phyloP scores from a whole-genome alignment of 2,113 vertebrate genomes.

The Monopterus albus region DNA sequence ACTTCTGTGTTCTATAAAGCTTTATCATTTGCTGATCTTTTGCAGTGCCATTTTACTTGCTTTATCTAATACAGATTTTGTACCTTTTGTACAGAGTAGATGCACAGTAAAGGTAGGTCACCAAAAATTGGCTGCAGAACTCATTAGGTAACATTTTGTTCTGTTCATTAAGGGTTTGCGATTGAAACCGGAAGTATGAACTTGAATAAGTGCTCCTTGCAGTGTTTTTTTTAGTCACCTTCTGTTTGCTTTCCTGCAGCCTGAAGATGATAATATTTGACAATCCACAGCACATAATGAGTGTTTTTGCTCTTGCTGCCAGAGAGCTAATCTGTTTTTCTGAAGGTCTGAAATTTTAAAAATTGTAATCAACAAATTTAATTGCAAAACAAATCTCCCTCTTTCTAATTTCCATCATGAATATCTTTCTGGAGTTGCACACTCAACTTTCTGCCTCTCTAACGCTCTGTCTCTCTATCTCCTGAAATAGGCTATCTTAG shows the following conservation, averaged over 20 bases:
- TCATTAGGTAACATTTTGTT: background rate
- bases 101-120: background rate
- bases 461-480: slow-evolving; percentile 28
- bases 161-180: background rate
- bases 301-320: slow-evolving; percentile 13
- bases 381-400: background rate
- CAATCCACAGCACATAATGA: slow-evolving; percentile 33
- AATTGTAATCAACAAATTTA: slow-evolving; percentile 38
- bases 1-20: background rate
- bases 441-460: slow-evolving; percentile 10
- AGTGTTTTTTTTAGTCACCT: slow-evolving; percentile 57
- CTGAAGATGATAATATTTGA: slow-evolving; percentile 54
- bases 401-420: background rate
- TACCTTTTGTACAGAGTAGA: background rate
- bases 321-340: slow-evolving; percentile 18
- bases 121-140: background rate
- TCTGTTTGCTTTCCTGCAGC: slow-evolving; percentile 47
- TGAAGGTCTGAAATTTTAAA: background rate
- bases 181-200: slow-evolving; percentile 28
- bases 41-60: background rate
- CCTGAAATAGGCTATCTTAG: slow-evolving; percentile 24
- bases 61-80: background rate
- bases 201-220: background rate
- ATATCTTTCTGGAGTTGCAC: slow-evolving; percentile 17
- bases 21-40: background rate